phyloP scores from a whole-genome alignment of 2,888 invertebrate genomes.

The Hirtodrosophila confusa region DNA sequence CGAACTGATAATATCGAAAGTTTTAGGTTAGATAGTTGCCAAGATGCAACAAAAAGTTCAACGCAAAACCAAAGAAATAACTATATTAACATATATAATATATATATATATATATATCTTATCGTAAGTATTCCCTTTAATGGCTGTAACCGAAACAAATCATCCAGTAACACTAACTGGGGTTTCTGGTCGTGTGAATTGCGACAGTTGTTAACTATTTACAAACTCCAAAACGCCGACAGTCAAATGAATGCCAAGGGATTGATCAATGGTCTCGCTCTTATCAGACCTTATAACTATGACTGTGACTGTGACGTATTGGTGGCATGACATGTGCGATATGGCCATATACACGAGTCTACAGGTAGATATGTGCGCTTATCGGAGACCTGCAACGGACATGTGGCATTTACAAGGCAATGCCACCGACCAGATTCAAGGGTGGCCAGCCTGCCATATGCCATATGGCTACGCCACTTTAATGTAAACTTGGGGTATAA shows the following conservation, averaged over 20 bases:
- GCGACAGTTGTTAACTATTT: slow-evolving; percentile 40
- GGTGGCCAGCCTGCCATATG: slow-evolving; percentile 33
- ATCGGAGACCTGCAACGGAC: slow-evolving; percentile 35
- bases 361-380: slow-evolving; percentile 19
- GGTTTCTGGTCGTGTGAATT: slow-evolving; percentile 41
- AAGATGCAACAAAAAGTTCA: neutral
- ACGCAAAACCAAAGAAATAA: slow-evolving; percentile 11
- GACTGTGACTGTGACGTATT: slow-evolving; percentile 48
- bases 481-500: neutral
- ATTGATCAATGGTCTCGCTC: neutral
- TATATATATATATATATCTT: neutral
- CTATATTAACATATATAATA: neutral
- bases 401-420: slow-evolving; percentile 16
- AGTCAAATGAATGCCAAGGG: slow-evolving; percentile 13
- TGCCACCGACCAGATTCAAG: neutral
- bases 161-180: slow-evolving; percentile 8
- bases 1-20: neutral
- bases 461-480: slow-evolving; percentile 45
- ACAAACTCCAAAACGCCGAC: slow-evolving; percentile 10
- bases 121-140: slow-evolving; percentile 3
- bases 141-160: slow-evolving; percentile 4
- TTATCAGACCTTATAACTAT: slow-evolving; percentile 25
- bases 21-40: neutral
- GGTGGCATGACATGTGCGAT: slow-evolving; percentile 43
- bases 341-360: neutral